Evolutionary conservation across 1,140 invertebrate genomes (phyloP).

Genomic region (Odontomachus brunneus): DNA sequence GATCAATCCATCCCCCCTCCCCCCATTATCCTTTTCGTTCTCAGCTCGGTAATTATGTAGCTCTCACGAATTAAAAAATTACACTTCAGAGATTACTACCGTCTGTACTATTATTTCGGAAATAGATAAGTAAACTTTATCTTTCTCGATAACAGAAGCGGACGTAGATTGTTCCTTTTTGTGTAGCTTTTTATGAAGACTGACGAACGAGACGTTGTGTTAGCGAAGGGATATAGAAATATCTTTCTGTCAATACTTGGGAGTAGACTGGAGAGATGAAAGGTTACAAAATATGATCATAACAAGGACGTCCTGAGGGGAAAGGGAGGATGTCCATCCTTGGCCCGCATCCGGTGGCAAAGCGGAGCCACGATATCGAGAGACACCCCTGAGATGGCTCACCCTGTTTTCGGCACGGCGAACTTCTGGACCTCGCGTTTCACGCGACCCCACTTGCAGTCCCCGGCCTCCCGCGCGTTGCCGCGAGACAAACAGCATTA

Average conservation of each 20-base stretch:
- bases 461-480: slow-evolving; percentile 3
- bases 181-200: background rate
- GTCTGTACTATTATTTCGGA: too few species aligned
- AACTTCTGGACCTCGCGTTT: slow-evolving; percentile 44
- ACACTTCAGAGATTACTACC: background rate
- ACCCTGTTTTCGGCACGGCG: slow-evolving; percentile 32
- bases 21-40: slow-evolving; percentile 14
- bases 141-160: too few species aligned
- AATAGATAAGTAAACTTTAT: too few species aligned
- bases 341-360: slow-evolving; percentile 20
- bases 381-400: background rate
- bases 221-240: background rate
- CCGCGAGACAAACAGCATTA: slow-evolving; percentile 68
- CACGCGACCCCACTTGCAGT: background rate
- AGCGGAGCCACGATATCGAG: background rate
- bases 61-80: background rate
- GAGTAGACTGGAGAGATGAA: background rate
- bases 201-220: background rate
- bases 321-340: slow-evolving; percentile 28
- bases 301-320: background rate
- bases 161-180: too few species aligned
- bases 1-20: slow-evolving; percentile 23
- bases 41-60: background rate
- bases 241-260: background rate
- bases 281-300: background rate